Conservation (phyloP, 2,888 invertebrate genomes). For the Sesia bembeciformis region DNA sequence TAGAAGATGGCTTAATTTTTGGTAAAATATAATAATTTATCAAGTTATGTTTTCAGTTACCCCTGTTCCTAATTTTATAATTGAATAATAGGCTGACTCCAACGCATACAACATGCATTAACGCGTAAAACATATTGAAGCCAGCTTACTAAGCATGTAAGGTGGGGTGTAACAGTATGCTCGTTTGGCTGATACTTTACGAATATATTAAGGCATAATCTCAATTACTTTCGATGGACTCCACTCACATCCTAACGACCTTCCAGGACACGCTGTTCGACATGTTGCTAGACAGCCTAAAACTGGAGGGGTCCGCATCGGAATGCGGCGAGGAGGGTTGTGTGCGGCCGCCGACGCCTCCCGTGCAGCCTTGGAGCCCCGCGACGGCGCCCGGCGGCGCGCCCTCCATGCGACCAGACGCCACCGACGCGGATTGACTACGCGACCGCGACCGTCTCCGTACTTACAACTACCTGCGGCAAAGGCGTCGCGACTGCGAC, state of each 20-base stretch:
- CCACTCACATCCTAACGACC: background rate
- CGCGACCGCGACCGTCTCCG: background rate
- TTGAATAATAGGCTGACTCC: too few species aligned
- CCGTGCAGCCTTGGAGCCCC: constrained; percentile 47
- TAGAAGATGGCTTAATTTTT: too few species aligned
- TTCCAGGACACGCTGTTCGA: constrained; percentile 60
- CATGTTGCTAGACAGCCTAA: constrained; percentile 54
- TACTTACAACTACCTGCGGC: background rate
- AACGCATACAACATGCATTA: too few species aligned
- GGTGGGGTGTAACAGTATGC: too few species aligned
- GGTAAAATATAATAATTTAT: too few species aligned
- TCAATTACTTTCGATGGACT: too few species aligned
- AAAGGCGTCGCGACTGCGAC: background rate
- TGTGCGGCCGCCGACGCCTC: constrained; percentile 33
- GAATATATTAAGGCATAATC: too few species aligned
- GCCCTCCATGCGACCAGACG: constrained; percentile 1
- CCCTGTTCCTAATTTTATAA: too few species aligned
- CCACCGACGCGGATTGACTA: background rate
- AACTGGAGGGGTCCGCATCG: constrained; percentile 28
- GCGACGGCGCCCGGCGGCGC: background rate
- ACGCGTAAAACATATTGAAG: too few species aligned
- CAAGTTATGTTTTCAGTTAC: too few species aligned
- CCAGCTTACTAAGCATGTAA: too few species aligned
- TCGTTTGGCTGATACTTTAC: too few species aligned
- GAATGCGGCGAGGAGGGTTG: constrained; percentile 9